phyloP scores from a whole-genome alignment of 2,797 vertebrate genomes.

The Nothura maculosa region DNA sequence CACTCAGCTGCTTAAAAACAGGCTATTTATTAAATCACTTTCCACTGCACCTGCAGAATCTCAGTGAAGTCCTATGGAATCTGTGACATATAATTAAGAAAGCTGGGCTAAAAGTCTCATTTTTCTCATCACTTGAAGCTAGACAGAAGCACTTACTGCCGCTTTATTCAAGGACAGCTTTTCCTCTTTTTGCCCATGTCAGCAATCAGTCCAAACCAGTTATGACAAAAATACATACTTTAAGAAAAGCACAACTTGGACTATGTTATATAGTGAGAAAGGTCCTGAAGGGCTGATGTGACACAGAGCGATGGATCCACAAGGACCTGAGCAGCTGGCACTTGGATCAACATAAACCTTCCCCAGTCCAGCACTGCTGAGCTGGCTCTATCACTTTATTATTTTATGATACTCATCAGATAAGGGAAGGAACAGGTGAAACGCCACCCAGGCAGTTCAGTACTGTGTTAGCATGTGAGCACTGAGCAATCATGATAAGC shows the following conservation, averaged over 20 bases:
- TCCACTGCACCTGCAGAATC: constrained; percentile 69
- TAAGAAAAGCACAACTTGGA: background rate
- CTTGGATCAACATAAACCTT: background rate
- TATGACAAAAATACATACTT: constrained; percentile 10
- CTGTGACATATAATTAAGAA: constrained; percentile 66
- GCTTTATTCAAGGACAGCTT: constrained; percentile 50
- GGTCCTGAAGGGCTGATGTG: background rate
- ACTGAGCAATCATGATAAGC: background rate
- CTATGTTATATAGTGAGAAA: background rate
- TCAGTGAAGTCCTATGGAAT: constrained; percentile 44
- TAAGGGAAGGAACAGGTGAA: background rate
- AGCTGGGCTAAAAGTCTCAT: constrained; percentile 63
- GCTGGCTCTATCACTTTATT: background rate
- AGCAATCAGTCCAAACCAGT: constrained; percentile 38
- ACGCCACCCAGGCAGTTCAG: background rate
- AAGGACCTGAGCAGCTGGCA: background rate
- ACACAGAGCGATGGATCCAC: background rate
- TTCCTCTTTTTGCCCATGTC: constrained; percentile 51
- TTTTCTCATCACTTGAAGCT: constrained; percentile 70
- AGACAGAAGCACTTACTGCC: constrained; percentile 68
- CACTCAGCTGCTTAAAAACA: constrained; percentile 30
- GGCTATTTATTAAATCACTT: constrained; percentile 72
- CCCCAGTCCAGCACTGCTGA: background rate
- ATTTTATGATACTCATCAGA: background rate
- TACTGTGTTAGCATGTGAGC: background rate